Conservation (phyloP, 2,888 invertebrate genomes). For the Odontocolon sp. region DNA sequence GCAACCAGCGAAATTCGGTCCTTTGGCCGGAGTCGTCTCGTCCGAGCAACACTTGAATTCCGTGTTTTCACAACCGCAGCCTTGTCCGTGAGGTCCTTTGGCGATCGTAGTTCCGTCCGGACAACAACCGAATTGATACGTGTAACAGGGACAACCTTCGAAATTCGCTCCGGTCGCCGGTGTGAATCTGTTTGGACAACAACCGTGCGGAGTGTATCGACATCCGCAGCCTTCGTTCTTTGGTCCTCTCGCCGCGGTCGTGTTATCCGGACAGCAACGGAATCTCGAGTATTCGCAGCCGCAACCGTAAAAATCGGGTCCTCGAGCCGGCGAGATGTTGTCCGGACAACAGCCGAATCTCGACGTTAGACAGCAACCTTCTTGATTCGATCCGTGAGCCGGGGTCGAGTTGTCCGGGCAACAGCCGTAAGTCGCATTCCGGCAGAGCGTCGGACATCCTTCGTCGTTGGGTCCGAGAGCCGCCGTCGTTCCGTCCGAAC, state of each 20-base stretch:
- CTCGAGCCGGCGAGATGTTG: conserved; percentile 90
- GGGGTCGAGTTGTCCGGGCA: conserved; percentile 92
- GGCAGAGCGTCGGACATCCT: conserved; percentile 89
- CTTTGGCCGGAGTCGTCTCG: conserved; percentile 89
- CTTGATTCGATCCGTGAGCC: conserved; percentile 91
- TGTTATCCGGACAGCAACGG: conserved; percentile 94
- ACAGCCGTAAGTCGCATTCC: conserved; percentile 89
- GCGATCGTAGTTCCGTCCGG: conserved; percentile 90
- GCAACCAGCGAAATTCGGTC: conserved; percentile 90
- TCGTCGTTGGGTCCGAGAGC: conserved; percentile 87
- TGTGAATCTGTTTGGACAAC: conserved; percentile 92
- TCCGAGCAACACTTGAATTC: conserved; percentile 93
- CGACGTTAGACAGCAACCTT: conserved; percentile 91
- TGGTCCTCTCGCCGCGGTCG: conserved; percentile 89
- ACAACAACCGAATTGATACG: conserved; percentile 95
- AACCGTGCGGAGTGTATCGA: conserved; percentile 87
- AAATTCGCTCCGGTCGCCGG: conserved; percentile 89
- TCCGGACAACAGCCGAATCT: conserved; percentile 95
- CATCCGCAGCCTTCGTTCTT: conserved; percentile 92
- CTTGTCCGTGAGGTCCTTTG: conserved; percentile 87
- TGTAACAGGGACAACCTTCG: conserved; percentile 92
- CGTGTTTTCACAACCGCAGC: conserved; percentile 90
- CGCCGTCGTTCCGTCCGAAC: conserved; percentile 86
- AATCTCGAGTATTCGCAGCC: conserved; percentile 89
- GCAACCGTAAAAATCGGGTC: conserved; percentile 88